Percentiles rank a stretch among this genome's conserved stretches.
These are phyloP conservation scores for Lordiphosa collinella DNA, from an alignment of 1,140 invertebrate species.

Conservation along the genomic window DNA sequence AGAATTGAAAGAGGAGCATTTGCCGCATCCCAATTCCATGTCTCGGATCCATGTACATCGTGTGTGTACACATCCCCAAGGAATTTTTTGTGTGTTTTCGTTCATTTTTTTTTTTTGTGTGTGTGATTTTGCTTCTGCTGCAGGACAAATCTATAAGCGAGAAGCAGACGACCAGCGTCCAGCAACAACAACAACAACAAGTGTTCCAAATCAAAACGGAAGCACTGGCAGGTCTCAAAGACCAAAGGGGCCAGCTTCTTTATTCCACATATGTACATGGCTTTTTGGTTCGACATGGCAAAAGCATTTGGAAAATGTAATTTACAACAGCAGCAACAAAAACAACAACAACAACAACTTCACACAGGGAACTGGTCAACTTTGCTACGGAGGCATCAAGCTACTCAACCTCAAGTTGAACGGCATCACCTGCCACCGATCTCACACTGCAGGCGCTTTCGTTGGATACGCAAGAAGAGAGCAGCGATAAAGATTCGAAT, in stretches of 20 bases:
- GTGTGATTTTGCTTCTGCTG: constrained; percentile 12
- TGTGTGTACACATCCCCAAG: constrained; percentile 68
- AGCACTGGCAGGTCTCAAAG: constrained; percentile 36
- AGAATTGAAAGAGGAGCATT: constrained; percentile 14
- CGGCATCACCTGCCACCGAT: constrained; percentile 71
- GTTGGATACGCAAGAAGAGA: constrained; percentile 16
- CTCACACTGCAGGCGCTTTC: constrained; percentile 46
- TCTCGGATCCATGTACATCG: constrained; percentile 34
- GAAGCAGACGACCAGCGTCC: constrained; percentile 12
- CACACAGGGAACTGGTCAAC: constrained; percentile 45
- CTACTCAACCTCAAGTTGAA: constrained; percentile 54
- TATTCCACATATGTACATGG: constrained; percentile 74
- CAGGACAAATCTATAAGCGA: constrained; percentile 58
- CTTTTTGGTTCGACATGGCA: constrained; percentile 76
- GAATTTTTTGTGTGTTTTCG: constrained; percentile 46
- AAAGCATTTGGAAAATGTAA: constrained; percentile 79
- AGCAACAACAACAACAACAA: constrained; percentile 43
- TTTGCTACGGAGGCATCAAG: constrained; percentile 43
- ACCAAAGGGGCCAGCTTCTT: constrained; percentile 23
- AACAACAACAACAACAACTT: constrained; percentile 22
- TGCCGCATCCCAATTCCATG: not conserved
- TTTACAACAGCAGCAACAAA: constrained; percentile 63
- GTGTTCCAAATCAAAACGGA: constrained; percentile 73
- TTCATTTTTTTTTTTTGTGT: no score
- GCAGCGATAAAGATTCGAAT: not conserved